Base-by-base conservation (phyloP, 2,888 invertebrate species). In the Acleris laterana region DNA sequence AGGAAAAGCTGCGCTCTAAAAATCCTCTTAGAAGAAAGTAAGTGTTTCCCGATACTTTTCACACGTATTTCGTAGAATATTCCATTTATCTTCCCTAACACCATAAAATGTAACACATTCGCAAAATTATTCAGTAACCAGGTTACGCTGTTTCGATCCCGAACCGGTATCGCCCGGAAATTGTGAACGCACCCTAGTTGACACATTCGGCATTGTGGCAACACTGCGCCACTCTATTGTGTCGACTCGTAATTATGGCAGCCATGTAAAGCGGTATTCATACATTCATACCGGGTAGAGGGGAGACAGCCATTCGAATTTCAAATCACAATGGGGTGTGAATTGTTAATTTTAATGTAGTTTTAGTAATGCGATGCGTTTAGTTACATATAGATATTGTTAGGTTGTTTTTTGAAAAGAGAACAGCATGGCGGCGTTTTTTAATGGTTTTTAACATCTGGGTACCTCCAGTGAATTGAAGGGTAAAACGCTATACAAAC, bases 291-390 rank as follows among this genome's bases (percentile, higher is more conserved):
- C 51, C 51, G 42, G 16, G 51, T 64, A 56, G 51, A 58, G 64
- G 61, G 68, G 62, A 48, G 58, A 32, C 17, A n/a, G 17, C 63
- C 20, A 48, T 48, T 42, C 60, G 55, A 44, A 66, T 42, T 58
- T 56, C 57, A 50, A 48, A 20, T 38, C 48, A 32, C 74, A 72
- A 74, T 75, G 75, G 83, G 82, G 83, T 81, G 82, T 78, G 76
- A 81, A 79, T 57, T 75, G 72, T 79, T 74, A 78, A 75, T 57
- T 73, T 70, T 77, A 82, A 81, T 80, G 78, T 81, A 71, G 83
- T 83, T 66, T 80, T 82, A 75, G 82, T 82, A 82, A 83, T 78
- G 78, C 69, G 82, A 82, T 79, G 79, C 80, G 74, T 68, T 65
- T 55, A 55, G 65, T 65, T 65, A 61, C 60, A 51, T 59, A 60